These are phyloP conservation scores for Epizoanthus rinbou DNA, from an alignment of 92 coral and sea anemone genomes.

Conservation along the genomic window DNA sequence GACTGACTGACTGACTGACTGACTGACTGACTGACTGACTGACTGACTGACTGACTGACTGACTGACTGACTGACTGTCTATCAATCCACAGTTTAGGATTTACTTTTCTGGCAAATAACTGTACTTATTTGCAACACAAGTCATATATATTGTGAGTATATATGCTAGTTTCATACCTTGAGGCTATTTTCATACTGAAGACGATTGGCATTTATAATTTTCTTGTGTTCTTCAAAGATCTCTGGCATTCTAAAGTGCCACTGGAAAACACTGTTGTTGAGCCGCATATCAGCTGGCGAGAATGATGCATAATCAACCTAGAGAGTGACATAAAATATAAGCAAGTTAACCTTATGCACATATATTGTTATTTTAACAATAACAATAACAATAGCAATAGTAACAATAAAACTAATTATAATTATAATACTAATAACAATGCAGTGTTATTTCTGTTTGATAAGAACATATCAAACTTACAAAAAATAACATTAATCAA, in stretches of 20 bases:
- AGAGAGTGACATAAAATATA: neutral
- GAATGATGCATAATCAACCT: conserved; percentile 99
- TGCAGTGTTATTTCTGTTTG: neutral
- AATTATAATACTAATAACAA: too few species aligned
- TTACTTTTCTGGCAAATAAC: neutral
- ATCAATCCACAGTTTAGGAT: too few species aligned
- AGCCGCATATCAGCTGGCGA: conserved; percentile 99
- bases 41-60: too few species aligned
- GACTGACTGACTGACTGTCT: too few species aligned
- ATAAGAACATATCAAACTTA: neutral
- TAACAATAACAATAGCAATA: too few species aligned
- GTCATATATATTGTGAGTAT: neutral
- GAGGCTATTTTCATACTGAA: conserved; percentile 97
- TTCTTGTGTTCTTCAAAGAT: conserved; percentile 98
- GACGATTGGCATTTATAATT: conserved; percentile 94
- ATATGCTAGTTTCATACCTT: conserved; percentile 65
- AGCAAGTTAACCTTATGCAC: neutral
- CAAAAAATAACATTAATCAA: neutral
- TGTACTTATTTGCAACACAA: neutral
- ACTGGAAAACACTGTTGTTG: conserved; percentile 99
- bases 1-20: too few species aligned
- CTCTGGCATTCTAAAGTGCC: conserved; percentile 99
- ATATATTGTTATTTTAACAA: too few species aligned
- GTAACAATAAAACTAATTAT: too few species aligned
- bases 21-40: too few species aligned